phyloP scores from a whole-genome alignment of 2,797 vertebrate species.

The Anguilla obscura region DNA sequence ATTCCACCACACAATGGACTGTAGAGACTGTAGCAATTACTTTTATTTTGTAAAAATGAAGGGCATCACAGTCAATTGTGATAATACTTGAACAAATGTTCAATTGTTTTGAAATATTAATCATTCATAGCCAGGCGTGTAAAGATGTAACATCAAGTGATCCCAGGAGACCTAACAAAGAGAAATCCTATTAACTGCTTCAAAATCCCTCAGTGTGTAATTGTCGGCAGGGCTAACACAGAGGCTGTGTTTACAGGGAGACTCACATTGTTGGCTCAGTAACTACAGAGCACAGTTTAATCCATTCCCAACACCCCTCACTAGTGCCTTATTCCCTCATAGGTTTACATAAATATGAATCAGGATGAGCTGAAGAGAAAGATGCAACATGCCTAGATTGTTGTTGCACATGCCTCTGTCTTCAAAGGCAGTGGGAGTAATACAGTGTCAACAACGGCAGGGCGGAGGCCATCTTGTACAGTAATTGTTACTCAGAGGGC shows the following conservation, averaged over 20 bases:
- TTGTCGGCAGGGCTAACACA: not conserved
- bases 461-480: not conserved
- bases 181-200: conserved; percentile 22
- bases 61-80: conserved; percentile 10
- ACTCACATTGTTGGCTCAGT: not conserved
- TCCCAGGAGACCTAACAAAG: conserved; percentile 23
- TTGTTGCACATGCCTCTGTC: not conserved
- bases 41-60: not conserved
- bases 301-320: not conserved
- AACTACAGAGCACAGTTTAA: not conserved
- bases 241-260: conserved; percentile 15
- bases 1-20: not conserved
- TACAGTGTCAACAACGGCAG: not conserved
- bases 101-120: conserved; percentile 1
- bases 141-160: conserved; percentile 9
- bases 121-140: not conserved
- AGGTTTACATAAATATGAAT: not conserved
- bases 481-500: not conserved
- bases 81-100: conserved; percentile 26
- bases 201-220: not conserved
- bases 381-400: not conserved
- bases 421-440: not conserved
- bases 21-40: not conserved
- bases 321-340: not conserved
- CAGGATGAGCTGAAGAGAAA: not conserved